Conservation (phyloP, 2,888 invertebrate genomes). For the Dicyrtoma fusca region DNA sequence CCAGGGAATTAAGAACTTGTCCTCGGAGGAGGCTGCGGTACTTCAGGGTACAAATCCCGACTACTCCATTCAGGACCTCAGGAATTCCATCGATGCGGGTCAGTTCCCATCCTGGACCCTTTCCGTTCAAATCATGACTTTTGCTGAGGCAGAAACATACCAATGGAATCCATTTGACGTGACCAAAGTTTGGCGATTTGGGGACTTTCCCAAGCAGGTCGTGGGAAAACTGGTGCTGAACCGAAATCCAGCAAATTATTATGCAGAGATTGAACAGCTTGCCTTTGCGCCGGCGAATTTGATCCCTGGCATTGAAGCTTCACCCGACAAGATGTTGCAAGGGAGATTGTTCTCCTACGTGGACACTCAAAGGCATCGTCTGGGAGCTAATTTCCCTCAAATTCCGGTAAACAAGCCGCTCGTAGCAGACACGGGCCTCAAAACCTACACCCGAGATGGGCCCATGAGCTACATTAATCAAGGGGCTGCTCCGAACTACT, state of each 20-base stretch:
- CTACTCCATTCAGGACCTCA: constrained; percentile 84
- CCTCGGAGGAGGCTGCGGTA: constrained; percentile 67
- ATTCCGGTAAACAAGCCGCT: constrained; percentile 94
- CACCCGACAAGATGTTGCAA: constrained; percentile 63
- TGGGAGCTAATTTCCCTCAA: constrained; percentile 91
- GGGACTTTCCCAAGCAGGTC: constrained; percentile 62
- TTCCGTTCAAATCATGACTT: constrained; percentile 87
- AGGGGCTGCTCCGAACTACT: constrained; percentile 89
- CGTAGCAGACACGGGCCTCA: constrained; percentile 57
- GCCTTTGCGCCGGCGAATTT: constrained; percentile 63
- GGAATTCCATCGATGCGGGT: constrained; percentile 78
- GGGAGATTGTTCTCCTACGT: constrained; percentile 85
- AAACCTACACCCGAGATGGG: constrained; percentile 86
- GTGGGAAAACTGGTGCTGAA: constrained; percentile 64
- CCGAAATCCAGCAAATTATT: constrained; percentile 63
- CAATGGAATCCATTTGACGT: constrained; percentile 91
- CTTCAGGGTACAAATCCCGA: constrained; percentile 76
- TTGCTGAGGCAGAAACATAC: constrained; percentile 76
- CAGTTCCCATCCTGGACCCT: constrained; percentile 73
- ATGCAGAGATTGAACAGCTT: constrained; percentile 63
- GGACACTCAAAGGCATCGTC: constrained; percentile 88
- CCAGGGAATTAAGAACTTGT: constrained; percentile 76
- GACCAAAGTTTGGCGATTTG: constrained; percentile 61
- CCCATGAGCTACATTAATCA: constrained; percentile 69
- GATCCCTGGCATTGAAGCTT: constrained; percentile 64